These are phyloP conservation scores for Drosophila nigrodunni DNA, from an alignment of 1,140 invertebrate genomes.

Conservation along the genomic window DNA sequence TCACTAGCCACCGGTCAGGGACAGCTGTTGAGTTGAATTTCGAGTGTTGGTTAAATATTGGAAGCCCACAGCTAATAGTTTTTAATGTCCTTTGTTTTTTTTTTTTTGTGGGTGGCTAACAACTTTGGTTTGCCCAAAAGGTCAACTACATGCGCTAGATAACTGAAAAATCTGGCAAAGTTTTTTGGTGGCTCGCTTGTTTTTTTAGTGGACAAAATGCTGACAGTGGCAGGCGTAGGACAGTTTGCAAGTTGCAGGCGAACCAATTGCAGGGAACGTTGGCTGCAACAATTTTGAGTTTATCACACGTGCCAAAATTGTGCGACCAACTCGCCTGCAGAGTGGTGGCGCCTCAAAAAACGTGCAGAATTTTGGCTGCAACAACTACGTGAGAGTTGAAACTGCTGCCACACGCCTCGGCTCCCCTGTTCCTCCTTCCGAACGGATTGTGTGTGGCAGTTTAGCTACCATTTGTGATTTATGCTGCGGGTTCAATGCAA, in stretches of 20 bases:
- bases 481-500: conserved; percentile 77
- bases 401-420: conserved; percentile 36
- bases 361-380: conserved; percentile 43
- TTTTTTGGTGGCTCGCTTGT: conserved; percentile 26
- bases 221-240: conserved; percentile 17
- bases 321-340: conserved; percentile 66
- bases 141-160: conserved; percentile 77
- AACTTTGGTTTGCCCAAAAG: conserved; percentile 61
- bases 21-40: not conserved
- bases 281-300: conserved; percentile 78
- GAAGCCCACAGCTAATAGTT: conserved; percentile 66
- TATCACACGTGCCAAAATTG: conserved; percentile 80
- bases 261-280: conserved; percentile 51
- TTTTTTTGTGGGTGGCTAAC: not conserved
- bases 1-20: not conserved
- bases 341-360: conserved; percentile 55
- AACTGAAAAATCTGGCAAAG: conserved; percentile 64
- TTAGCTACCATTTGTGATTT: conserved; percentile 63
- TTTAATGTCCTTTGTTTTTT: conserved; percentile 42
- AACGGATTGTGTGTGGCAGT: conserved; percentile 16
- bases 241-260: not conserved
- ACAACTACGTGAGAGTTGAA: conserved; percentile 65
- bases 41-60: conserved; percentile 50
- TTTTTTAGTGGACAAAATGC: conserved; percentile 28
- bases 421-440: not conserved